Base-by-base conservation (phyloP, 2,113 vertebrate species). In the Clupea harengus region DNA sequence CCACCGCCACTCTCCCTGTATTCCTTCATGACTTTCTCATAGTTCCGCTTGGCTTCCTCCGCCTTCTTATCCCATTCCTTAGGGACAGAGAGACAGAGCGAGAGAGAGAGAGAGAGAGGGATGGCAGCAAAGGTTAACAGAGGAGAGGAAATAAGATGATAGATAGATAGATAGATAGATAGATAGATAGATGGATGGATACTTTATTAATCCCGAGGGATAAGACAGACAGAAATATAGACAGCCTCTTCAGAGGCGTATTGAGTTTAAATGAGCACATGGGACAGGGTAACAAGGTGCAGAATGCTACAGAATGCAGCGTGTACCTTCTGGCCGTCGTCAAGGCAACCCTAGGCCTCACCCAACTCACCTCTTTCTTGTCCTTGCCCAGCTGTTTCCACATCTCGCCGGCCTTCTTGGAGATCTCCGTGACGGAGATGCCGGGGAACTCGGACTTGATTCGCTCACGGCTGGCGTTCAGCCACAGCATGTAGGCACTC, bases 401-500 rank as follows among this genome's bases (percentile, higher is more conserved):
- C 93, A 99, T 97, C 91, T 99, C 98, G 17, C 98, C 98, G 0
- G 97, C 98, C 92, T 97, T 99, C 94, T 98, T 99, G 81, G 97
- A 99, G 85, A 99, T 95, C 88, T 99, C 98, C 0, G 97, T 99
- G 93, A 99, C 94, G 28, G 97, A 99, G 93, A 99, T 99, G 57
- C 98, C 98, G 0, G 98, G 98, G 81, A 98, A 93, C 47, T 99
- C 98, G 0, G 95, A 92, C 91, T 98, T 98, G 94, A 99, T 99
- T 83, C 95, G 95, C 90, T 99, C 98, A 0, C 98, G 95, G 89
- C 91, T 99, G 82, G 96, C 94, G 1, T 99, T 99, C 75, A 99
- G 95, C 98, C 98, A 99, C 81, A 99, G 92, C 97, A 99, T 99
- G 93, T 99, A 99, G 0, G 97, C 96, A 0, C 97, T 99, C 97